phyloP scores from a whole-genome alignment of 2,888 invertebrate species.

The Leucania comma region DNA sequence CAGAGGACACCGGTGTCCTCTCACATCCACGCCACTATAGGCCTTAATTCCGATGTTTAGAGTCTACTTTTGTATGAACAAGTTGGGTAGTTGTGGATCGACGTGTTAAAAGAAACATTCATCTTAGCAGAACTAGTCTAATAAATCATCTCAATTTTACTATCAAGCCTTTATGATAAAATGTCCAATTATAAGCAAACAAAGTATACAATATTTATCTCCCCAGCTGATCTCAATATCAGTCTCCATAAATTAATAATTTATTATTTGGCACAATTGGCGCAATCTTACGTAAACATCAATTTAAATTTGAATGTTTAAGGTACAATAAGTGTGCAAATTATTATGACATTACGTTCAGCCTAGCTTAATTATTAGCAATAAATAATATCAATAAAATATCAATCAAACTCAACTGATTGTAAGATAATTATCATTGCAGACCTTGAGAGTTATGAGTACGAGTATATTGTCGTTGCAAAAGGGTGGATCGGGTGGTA shows the following conservation, averaged over 20 bases:
- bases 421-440: conserved; percentile 35
- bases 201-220: conserved; percentile 28
- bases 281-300: conserved; percentile 50
- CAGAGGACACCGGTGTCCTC: too few species aligned
- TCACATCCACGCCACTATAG: too few species aligned
- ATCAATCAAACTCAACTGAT: conserved; percentile 55
- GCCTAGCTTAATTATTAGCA: conserved; percentile 47
- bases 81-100: too few species aligned
- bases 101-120: too few species aligned
- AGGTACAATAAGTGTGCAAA: conserved; percentile 56
- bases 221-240: conserved; percentile 24
- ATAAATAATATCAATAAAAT: conserved; percentile 57
- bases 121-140: background rate
- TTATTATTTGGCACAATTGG: conserved; percentile 40
- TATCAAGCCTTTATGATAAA: background rate
- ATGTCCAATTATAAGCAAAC: conserved; percentile 14
- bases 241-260: conserved; percentile 34
- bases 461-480: conserved; percentile 46
- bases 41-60: too few species aligned
- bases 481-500: conserved; percentile 49
- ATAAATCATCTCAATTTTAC: background rate
- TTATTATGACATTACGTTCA: conserved; percentile 43
- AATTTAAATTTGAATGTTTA: conserved; percentile 52
- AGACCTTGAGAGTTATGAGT: conserved; percentile 49
- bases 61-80: too few species aligned